phyloP scores from a whole-genome alignment of 2,888 invertebrate species.

The Crocallis elinguaria region DNA sequence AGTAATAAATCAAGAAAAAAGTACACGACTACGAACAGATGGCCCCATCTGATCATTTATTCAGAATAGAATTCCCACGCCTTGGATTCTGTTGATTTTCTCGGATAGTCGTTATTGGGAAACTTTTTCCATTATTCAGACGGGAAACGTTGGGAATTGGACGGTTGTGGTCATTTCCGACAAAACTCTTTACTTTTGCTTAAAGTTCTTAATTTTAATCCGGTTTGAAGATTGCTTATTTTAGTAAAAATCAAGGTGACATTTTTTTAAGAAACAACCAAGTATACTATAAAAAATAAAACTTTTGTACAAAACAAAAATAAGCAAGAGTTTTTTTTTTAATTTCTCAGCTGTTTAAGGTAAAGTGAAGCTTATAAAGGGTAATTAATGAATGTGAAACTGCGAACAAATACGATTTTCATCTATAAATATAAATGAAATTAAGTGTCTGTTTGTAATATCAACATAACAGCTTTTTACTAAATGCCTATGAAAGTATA shows the following conservation, averaged over 20 bases:
- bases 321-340: too few species aligned
- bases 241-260: background rate
- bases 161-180: slow-evolving; percentile 49
- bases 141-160: slow-evolving; percentile 51
- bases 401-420: too few species aligned
- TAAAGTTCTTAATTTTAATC: slow-evolving; percentile 11
- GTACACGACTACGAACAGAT: slow-evolving; percentile 5
- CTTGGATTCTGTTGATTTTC: slow-evolving; percentile 50
- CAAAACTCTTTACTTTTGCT: slow-evolving; percentile 23
- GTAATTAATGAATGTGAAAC: too few species aligned
- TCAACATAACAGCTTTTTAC: too few species aligned
- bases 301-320: too few species aligned
- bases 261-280: background rate
- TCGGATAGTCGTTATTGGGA: slow-evolving; percentile 51
- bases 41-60: slow-evolving; percentile 19
- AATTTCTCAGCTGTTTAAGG: too few species aligned
- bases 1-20: slow-evolving; percentile 4
- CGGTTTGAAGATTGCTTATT: slow-evolving; percentile 5
- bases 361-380: too few species aligned
- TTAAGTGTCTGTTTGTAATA: too few species aligned
- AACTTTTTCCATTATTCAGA: slow-evolving; percentile 66
- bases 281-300: too few species aligned
- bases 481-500: too few species aligned
- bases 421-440: too few species aligned
- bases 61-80: slow-evolving; percentile 25